These are phyloP conservation scores for Acropora tenuis DNA, from an alignment of 64 coral and sea anemone species.

Conservation along the genomic window DNA sequence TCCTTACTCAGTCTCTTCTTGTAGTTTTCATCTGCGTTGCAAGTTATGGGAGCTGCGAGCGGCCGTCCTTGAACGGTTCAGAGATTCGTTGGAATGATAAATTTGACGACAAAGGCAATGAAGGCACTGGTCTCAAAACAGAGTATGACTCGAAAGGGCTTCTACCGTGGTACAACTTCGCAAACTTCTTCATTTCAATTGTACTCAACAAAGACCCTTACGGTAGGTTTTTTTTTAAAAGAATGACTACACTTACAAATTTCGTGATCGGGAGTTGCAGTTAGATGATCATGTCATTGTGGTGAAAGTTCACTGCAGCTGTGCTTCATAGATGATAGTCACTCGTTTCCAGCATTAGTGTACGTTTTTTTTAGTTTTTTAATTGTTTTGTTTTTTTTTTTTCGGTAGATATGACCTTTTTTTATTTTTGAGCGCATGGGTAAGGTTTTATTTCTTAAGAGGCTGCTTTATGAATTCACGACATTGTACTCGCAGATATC, in stretches of 20 bases:
- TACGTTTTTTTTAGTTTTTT: too few relatives aligned
- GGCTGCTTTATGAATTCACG: too few relatives aligned
- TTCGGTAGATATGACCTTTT: too few relatives aligned
- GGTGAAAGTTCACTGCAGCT: background rate
- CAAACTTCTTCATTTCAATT: constrained; percentile 62
- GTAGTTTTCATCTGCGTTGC: constrained; percentile 7
- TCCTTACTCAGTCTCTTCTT: background rate
- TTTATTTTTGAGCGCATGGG: too few relatives aligned
- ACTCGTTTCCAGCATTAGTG: too few relatives aligned
- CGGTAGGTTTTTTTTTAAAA: constrained; percentile 33
- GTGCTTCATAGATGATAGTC: too few relatives aligned
- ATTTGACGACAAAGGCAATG: background rate
- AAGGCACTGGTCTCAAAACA: constrained; percentile 17
- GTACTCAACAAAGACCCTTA: constrained; percentile 89
- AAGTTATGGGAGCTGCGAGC: background rate
- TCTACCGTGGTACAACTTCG: constrained; percentile 77
- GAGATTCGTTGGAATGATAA: constrained; percentile 6
- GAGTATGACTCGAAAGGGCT: constrained; percentile 80
- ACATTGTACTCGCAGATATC: too few relatives aligned
- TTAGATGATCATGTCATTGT: background rate
- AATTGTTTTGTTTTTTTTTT: too few relatives aligned
- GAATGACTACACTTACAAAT: background rate
- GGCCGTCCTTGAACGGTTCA: background rate
- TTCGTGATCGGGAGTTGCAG: too few relatives aligned
- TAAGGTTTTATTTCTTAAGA: too few relatives aligned